phyloP scores from a whole-genome alignment of 2,888 invertebrate genomes.

The Unio pictorum region DNA sequence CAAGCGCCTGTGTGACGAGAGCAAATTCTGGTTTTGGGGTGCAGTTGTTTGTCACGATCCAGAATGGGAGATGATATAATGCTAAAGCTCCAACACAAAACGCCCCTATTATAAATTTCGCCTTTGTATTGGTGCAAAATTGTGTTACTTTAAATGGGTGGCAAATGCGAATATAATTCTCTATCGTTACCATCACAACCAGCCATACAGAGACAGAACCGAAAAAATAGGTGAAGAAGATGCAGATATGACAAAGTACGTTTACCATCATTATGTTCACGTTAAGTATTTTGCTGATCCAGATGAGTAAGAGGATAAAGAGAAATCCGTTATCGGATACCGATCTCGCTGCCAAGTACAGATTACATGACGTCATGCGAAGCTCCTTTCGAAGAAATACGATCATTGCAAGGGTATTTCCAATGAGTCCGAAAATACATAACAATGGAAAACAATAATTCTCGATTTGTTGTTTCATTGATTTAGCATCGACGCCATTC shows the following conservation, averaged over 20 bases:
- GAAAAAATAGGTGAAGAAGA: slow-evolving; percentile 77
- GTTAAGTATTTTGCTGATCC: slow-evolving; percentile 60
- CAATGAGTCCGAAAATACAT: slow-evolving; percentile 80
- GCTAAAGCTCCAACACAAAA: slow-evolving; percentile 19
- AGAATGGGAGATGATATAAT: slow-evolving; percentile 36
- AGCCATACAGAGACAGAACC: slow-evolving; percentile 39
- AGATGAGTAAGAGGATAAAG: slow-evolving; percentile 76
- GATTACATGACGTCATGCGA: slow-evolving; percentile 82
- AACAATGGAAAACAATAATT: slow-evolving; percentile 76
- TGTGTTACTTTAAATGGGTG: slow-evolving; percentile 24
- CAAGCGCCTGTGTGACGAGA: too few relatives aligned
- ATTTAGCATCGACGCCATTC: too few relatives aligned
- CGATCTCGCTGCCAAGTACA: slow-evolving; percentile 84
- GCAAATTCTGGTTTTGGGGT: too few relatives aligned
- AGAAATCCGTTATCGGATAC: slow-evolving; percentile 85
- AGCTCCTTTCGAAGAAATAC: slow-evolving; percentile 84
- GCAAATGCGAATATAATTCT: slow-evolving; percentile 29
- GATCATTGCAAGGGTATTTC: slow-evolving; percentile 82
- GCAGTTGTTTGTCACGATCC: slow-evolving; percentile 12
- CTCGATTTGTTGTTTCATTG: slow-evolving; percentile 5
- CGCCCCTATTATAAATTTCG: slow-evolving; percentile 14
- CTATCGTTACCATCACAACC: slow-evolving; percentile 20
- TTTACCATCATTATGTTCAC: slow-evolving; percentile 53
- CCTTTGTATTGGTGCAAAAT: slow-evolving; percentile 27
- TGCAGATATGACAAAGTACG: slow-evolving; percentile 81